Percentiles rank a stretch among this genome's conserved stretches.
These are phyloP conservation scores for Pluvialis apricaria DNA, from an alignment of 2,113 vertebrate species.

Conservation along the genomic window DNA sequence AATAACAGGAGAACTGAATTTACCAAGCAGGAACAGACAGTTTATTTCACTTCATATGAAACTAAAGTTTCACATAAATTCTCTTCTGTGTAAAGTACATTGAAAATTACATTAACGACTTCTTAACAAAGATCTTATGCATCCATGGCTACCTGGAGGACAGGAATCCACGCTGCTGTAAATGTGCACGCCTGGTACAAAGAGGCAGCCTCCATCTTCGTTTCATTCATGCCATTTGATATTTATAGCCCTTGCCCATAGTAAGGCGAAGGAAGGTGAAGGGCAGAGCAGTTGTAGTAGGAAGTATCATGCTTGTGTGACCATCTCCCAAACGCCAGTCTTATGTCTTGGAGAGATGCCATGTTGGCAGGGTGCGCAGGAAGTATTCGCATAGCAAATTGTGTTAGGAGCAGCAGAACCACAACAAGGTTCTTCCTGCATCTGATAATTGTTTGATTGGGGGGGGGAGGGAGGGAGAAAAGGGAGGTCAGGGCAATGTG, in stretches of 20 bases:
- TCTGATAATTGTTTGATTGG: background rate
- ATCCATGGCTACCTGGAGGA: background rate
- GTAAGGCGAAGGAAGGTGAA: background rate
- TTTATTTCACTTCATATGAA: background rate
- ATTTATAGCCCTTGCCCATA: background rate
- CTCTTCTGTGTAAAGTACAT: background rate
- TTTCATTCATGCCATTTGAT: background rate
- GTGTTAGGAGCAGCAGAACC: conserved; percentile 57
- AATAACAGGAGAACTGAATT: background rate
- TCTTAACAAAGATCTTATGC: background rate
- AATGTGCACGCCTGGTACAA: no score
- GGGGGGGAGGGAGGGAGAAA: background rate
- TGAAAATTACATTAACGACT: fast-evolving
- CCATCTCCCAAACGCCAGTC: background rate
- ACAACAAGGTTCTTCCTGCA: conserved; percentile 62
- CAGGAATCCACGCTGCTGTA: background rate
- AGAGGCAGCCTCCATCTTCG: background rate
- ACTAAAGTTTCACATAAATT: background rate
- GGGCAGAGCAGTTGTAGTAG: conserved; percentile 38
- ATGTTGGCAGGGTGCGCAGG: conserved; percentile 32
- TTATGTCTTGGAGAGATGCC: conserved; percentile 14
- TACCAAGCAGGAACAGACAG: background rate
- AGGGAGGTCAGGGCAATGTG: background rate
- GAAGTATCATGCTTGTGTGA: conserved; percentile 20
- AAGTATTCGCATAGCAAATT: conserved; percentile 55